phyloP scores from a whole-genome alignment of 2,797 vertebrate species.

The Perodicticus potto region DNA sequence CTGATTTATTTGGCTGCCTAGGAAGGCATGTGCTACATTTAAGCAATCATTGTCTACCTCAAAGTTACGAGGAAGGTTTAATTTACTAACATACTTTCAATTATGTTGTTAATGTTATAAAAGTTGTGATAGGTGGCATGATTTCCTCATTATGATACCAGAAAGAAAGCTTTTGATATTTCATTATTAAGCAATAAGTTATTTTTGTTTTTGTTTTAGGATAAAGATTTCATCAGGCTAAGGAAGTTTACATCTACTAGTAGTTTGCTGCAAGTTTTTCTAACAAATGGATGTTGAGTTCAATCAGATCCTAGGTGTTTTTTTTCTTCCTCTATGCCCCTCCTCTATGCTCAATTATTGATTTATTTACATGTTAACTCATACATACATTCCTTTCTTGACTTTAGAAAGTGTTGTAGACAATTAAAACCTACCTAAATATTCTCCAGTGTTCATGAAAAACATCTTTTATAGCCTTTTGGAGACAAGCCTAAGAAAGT shows the following conservation, averaged over 20 bases:
- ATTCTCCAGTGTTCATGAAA: not conserved
- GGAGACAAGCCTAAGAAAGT: not conserved
- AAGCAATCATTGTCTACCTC: not conserved
- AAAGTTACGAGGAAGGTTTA: not conserved
- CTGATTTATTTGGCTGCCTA: not conserved
- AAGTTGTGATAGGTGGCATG: not conserved
- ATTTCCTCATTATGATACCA: not conserved
- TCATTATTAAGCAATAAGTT: not conserved
- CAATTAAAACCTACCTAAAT: not conserved
- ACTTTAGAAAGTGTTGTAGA: not conserved
- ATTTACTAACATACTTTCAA: not conserved
- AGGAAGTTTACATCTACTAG: not conserved
- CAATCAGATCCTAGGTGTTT: not conserved
- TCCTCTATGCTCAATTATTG: not conserved
- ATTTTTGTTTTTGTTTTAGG: not conserved
- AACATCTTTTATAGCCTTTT: not conserved
- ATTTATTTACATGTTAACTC: not conserved
- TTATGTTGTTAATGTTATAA: not conserved
- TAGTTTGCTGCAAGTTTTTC: not conserved
- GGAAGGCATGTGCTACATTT: not conserved
- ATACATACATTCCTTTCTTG: not conserved
- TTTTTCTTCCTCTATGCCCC: too few relatives aligned
- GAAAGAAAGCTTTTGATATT: not conserved
- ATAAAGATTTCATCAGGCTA: not conserved
- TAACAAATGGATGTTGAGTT: not conserved